Base-by-base conservation (phyloP, 1,140 invertebrate genomes). In the Drosophila eugracilis region DNA sequence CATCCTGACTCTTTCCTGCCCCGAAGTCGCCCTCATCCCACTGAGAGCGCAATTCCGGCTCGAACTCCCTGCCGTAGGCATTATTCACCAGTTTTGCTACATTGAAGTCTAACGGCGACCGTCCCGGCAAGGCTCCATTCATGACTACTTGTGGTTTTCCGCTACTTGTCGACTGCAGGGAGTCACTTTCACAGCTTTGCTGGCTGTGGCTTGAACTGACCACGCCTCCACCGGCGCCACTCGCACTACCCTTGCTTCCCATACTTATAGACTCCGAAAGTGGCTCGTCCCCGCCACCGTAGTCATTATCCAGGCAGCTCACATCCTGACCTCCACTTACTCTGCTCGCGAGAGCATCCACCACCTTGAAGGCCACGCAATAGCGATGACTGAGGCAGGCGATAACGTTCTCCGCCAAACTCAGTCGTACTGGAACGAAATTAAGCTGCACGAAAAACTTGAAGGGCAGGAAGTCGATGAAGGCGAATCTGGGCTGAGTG, bases 391-490 rank as follows among this genome's bases (percentile, higher is more conserved):
- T 91, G 2, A 91, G 67, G 39, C 90, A 91, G 6, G 90, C 90
- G 5, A 91, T 91, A 1, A 91, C 90, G 72, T 91, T 91, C 57
- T 91, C 90, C 5, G 86, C 79, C 30, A 91, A 58, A 21, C 75
- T 78, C 4, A 91, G 54, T 3, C 85, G 84, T 19, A 89, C 30
- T 4, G 90, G 90, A 17, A 90, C 63, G 65, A 91, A 91, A 30
- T 91, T 91, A 19, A 91, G 50, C 62, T 90, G 89, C 9, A 91
- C 90, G 17, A 90, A 91, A 60, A 91, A 91, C 63, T 91, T 91
- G 26, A 91, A 91, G 17, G 90, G 90, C 44, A 91, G 53, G 55
- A 91, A 91, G 44, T 91, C 90, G 15, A 91, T 91, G 54, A 91
- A 91, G 7, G 86, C 74, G 19, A 91, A 91, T 10, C 90, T 42